Evolutionary conservation across 2,797 vertebrate genomes (phyloP).

Genomic region (Phataginus tetradactyla): DNA sequence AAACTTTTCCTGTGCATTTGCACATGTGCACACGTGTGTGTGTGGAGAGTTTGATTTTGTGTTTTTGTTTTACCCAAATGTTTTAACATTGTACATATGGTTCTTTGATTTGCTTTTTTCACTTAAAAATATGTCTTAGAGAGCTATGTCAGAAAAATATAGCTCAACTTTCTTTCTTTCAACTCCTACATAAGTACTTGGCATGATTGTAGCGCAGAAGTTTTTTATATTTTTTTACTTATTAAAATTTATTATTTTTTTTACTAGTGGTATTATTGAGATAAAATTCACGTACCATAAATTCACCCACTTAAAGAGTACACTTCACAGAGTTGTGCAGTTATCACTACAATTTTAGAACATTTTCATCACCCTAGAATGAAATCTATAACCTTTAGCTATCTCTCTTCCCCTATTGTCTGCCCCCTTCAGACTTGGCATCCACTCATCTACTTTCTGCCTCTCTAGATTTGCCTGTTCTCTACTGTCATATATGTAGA

Average conservation of each 20-base stretch:
- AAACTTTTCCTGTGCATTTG: background rate
- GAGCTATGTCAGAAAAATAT: background rate
- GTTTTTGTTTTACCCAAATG: background rate
- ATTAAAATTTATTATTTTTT: background rate
- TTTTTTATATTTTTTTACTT: background rate
- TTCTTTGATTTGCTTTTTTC: slow-evolving; percentile 37
- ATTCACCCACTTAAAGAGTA: background rate
- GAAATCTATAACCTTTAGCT: background rate
- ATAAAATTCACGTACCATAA: background rate
- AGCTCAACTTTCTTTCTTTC: background rate
- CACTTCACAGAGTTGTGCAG: background rate
- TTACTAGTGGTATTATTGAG: background rate
- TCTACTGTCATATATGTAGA: background rate
- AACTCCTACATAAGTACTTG: background rate
- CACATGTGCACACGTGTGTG: background rate
- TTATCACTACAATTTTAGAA: background rate
- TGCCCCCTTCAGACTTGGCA: background rate
- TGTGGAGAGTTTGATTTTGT: background rate
- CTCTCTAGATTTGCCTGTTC: background rate
- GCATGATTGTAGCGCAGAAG: background rate
- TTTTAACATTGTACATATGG: background rate
- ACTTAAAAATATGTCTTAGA: background rate
- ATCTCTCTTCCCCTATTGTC: background rate
- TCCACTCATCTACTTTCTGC: background rate
- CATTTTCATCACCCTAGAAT: background rate